Conservation (phyloP, 2,797 vertebrate species). For the Melanotaenia nigrans region DNA sequence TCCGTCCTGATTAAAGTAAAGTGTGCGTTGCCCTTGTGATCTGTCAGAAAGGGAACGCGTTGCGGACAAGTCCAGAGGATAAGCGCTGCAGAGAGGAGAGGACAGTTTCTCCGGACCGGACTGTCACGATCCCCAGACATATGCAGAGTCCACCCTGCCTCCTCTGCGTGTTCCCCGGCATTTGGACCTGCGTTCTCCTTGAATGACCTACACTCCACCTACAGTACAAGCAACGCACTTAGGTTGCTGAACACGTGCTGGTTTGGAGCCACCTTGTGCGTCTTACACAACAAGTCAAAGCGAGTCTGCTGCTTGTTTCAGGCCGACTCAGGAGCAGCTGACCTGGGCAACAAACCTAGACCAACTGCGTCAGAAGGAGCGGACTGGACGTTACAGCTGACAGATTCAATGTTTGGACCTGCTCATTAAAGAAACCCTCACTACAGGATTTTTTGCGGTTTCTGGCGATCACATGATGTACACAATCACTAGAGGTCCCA, state of each 20-base stretch:
- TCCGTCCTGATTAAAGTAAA: conserved; percentile 41
- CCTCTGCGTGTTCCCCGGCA: conserved; percentile 32
- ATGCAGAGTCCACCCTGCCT: conserved; percentile 8
- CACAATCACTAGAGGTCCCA: conserved; percentile 94
- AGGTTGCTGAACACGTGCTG: conserved; percentile 45
- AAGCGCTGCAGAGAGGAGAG: neutral
- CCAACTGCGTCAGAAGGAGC: conserved; percentile 39
- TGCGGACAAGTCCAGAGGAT: neutral
- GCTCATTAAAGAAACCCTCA: neutral
- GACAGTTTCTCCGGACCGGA: neutral
- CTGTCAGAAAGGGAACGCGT: neutral
- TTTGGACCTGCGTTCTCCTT: conserved; percentile 73
- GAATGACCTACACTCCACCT: conserved; percentile 77
- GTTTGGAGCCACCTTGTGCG: conserved; percentile 12
- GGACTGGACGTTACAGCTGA: conserved; percentile 17
- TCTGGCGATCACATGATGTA: conserved; percentile 87
- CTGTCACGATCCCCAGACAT: conserved; percentile 27
- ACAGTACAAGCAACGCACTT: conserved; percentile 28
- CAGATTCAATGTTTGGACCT: conserved; percentile 2
- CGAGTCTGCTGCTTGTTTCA: conserved; percentile 27
- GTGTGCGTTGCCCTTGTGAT: conserved; percentile 53
- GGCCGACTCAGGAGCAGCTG: conserved; percentile 56
- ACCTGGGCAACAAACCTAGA: conserved; percentile 27
- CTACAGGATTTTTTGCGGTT: conserved; percentile 19
- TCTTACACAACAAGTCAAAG: conserved; percentile 3